phyloP scores from a whole-genome alignment of 1,140 invertebrate species.

The Teleogryllus occipitalis region DNA sequence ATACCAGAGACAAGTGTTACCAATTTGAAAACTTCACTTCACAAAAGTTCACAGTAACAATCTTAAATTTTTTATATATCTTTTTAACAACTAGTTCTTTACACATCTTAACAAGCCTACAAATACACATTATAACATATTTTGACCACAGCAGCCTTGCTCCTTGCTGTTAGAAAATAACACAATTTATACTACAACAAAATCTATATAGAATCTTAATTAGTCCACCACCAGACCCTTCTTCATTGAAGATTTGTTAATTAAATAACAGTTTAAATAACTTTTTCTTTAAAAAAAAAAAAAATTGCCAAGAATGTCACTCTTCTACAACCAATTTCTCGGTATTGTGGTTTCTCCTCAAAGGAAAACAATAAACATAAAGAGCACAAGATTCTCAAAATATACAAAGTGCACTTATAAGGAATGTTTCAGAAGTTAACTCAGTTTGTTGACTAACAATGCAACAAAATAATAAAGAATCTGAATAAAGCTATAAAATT shows the following conservation, averaged over 20 bases:
- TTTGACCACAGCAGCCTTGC: conserved; percentile 25
- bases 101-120: conserved; percentile 23
- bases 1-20: conserved; percentile 15
- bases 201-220: conserved; percentile 12
- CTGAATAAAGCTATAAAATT: conserved; percentile 15
- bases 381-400: conserved; percentile 1
- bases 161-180: conserved; percentile 9
- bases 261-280: conserved; percentile 20
- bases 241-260: conserved; percentile 21
- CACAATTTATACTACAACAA: background rate
- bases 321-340: background rate
- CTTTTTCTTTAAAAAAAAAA: conserved; percentile 10
- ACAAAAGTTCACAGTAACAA: conserved; percentile 22
- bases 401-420: conserved; percentile 17
- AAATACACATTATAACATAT: conserved; percentile 23
- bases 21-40: conserved; percentile 16
- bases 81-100: conserved; percentile 18
- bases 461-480: conserved; percentile 16
- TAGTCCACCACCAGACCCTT: conserved; percentile 24
- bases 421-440: conserved; percentile 19
- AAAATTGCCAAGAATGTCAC: conserved; percentile 14
- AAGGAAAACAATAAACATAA: background rate
- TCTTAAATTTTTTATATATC: conserved; percentile 9
- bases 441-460: conserved; percentile 5
- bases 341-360: background rate